Percentiles rank a stretch among this genome's conserved stretches.
Evolutionary conservation across 2,797 vertebrate genomes (phyloP).

Genomic region (Melanotaenia nigrans): DNA sequence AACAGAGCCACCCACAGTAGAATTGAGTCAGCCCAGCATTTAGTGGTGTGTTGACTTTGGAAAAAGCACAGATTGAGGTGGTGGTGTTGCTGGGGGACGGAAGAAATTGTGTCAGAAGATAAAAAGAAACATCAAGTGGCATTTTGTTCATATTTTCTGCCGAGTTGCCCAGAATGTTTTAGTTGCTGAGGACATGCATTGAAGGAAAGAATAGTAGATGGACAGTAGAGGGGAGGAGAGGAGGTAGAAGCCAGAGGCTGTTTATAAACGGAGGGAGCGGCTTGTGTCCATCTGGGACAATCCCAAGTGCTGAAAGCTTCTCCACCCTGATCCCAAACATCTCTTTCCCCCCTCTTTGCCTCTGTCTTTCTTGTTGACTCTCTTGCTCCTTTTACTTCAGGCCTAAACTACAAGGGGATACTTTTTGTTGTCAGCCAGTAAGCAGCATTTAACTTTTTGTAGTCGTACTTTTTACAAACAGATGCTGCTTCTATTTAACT

Average conservation of each 20-base stretch:
- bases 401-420: conserved; percentile 22
- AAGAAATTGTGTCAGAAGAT: conserved; percentile 41
- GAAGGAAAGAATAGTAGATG: conserved; percentile 22
- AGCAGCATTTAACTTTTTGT: conserved; percentile 29
- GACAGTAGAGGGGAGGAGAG: conserved; percentile 23
- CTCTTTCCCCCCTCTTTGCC: conserved; percentile 35
- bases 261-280: conserved; percentile 79
- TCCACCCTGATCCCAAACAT: conserved; percentile 78
- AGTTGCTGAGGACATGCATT: background rate
- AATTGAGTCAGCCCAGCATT: conserved; percentile 79
- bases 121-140: conserved; percentile 41
- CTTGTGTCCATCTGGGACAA: conserved; percentile 81
- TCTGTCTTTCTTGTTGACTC: conserved; percentile 33
- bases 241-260: conserved; percentile 60
- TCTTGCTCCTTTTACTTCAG: conserved; percentile 30
- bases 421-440: conserved; percentile 28
- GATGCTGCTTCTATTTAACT: background rate
- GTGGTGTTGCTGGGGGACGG: conserved; percentile 27
- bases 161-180: conserved; percentile 15
- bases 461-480: conserved; percentile 9
- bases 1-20: conserved; percentile 84
- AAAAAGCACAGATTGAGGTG: conserved; percentile 56
- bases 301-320: conserved; percentile 76
- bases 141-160: conserved; percentile 53
- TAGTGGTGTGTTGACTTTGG: conserved; percentile 79